Percentiles rank a stretch among this genome's conserved stretches.
Evolutionary conservation across 2,113 vertebrate genomes (phyloP).

Genomic region (Cyphomyrus plagiostoma): DNA sequence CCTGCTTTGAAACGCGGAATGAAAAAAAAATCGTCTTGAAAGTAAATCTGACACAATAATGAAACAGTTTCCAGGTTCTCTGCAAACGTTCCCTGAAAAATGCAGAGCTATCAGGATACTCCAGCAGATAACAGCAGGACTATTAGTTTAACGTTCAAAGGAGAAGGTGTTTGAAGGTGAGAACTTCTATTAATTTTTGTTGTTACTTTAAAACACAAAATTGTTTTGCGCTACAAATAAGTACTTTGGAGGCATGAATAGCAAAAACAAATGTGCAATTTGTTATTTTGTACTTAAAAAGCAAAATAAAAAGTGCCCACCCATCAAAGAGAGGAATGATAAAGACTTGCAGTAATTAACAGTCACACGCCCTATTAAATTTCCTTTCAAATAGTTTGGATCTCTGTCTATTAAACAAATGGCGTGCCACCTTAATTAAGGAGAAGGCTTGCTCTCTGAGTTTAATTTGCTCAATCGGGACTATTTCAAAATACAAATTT

Average conservation of each 20-base stretch:
- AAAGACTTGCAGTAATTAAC: constrained; percentile 13
- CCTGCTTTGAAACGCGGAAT: background rate
- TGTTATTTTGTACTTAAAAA: constrained; percentile 13
- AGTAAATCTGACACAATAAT: background rate
- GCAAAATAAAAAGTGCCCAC: background rate
- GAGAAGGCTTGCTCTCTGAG: background rate
- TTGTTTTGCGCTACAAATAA: constrained; percentile 13
- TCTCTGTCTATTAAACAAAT: constrained; percentile 14
- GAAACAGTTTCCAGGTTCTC: constrained; percentile 5
- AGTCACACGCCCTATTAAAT: background rate
- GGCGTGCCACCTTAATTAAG: background rate
- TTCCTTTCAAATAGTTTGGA: background rate
- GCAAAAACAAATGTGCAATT: constrained; percentile 6
- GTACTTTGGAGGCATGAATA: background rate
- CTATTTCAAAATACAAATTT: background rate
- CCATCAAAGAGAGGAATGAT: background rate
- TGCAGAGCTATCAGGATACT: background rate
- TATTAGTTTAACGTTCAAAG: constrained; percentile 5
- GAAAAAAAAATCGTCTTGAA: background rate
- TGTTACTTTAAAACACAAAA: background rate
- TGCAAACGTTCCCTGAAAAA: background rate
- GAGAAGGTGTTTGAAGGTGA: constrained; percentile 5
- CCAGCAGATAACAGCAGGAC: background rate
- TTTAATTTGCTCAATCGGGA: background rate
- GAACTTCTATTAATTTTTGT: constrained; percentile 8